Percentiles rank a stretch among this genome's conserved stretches.
Conservation (phyloP, 2,113 vertebrate species). For the Maccullochella peelii region DNA sequence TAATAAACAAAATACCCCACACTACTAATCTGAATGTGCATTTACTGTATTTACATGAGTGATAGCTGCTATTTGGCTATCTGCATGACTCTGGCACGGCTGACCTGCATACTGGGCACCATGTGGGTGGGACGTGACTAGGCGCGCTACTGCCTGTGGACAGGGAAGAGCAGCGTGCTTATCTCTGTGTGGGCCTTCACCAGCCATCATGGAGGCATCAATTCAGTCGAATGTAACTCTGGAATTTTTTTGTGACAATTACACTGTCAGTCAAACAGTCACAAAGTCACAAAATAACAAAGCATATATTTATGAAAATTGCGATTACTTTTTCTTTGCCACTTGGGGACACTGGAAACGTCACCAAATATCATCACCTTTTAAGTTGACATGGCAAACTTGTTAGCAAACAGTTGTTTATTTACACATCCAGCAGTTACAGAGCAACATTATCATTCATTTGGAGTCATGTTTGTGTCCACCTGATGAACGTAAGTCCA, state of each 20-base stretch:
- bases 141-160: slow-evolving; percentile 29
- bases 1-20: too few species aligned
- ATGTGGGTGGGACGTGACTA: slow-evolving; percentile 51
- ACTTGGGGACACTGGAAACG: neutral
- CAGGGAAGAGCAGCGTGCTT: slow-evolving; percentile 22
- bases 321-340: neutral
- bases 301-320: neutral
- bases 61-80: slow-evolving; percentile 59
- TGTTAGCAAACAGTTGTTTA: neutral
- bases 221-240: slow-evolving; percentile 5
- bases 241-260: neutral
- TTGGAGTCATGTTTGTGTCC: neutral
- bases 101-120: slow-evolving; percentile 49
- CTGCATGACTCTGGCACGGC: slow-evolving; percentile 32
- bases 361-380: too few species aligned
- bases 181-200: slow-evolving; percentile 30
- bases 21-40: slow-evolving; percentile 27
- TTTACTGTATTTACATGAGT: slow-evolving; percentile 58
- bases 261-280: neutral
- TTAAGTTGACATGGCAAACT: neutral
- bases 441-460: neutral
- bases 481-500: neutral
- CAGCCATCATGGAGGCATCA: slow-evolving; percentile 9
- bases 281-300: neutral
- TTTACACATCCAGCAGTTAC: neutral